These are phyloP conservation scores for Trinectes maculatus DNA, from an alignment of 2,113 vertebrate species.

Conservation along the genomic window DNA sequence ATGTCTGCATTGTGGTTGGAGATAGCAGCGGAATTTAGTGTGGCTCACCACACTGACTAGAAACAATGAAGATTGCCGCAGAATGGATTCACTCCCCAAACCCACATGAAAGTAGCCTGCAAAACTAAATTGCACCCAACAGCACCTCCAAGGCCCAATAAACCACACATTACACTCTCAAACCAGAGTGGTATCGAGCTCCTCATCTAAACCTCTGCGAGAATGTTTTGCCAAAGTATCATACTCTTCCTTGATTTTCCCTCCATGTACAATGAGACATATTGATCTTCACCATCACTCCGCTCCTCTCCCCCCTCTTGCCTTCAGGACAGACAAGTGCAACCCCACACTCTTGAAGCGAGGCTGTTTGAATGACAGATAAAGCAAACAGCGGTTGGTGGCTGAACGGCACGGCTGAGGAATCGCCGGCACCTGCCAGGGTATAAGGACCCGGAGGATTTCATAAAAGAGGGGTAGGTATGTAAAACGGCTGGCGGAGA, in stretches of 20 bases:
- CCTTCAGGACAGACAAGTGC: constrained; percentile 29
- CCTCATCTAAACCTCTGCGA: neutral
- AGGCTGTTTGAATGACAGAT: constrained; percentile 28
- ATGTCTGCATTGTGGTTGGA: too few species aligned
- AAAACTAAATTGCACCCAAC: too few species aligned
- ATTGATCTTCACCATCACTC: neutral
- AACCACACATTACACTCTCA: too few species aligned
- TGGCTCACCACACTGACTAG: too few species aligned
- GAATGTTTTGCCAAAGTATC: neutral
- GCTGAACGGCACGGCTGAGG: constrained; percentile 68
- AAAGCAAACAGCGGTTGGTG: constrained; percentile 38
- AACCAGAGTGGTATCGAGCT: neutral
- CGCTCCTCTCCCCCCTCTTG: constrained; percentile 6
- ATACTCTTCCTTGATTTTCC: constrained; percentile 1
- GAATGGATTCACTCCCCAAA: too few species aligned
- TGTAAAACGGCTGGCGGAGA: constrained; percentile 80
- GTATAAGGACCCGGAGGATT: constrained; percentile 76
- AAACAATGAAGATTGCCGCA: too few species aligned
- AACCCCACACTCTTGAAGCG: constrained; percentile 16
- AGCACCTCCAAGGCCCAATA: too few species aligned
- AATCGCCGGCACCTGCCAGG: constrained; percentile 82
- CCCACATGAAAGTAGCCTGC: too few species aligned
- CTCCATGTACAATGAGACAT: constrained; percentile 11
- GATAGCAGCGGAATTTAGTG: neutral
- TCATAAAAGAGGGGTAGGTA: constrained; percentile 75